phyloP scores from a whole-genome alignment of 2,888 invertebrate genomes.

The Pecten maximus region DNA sequence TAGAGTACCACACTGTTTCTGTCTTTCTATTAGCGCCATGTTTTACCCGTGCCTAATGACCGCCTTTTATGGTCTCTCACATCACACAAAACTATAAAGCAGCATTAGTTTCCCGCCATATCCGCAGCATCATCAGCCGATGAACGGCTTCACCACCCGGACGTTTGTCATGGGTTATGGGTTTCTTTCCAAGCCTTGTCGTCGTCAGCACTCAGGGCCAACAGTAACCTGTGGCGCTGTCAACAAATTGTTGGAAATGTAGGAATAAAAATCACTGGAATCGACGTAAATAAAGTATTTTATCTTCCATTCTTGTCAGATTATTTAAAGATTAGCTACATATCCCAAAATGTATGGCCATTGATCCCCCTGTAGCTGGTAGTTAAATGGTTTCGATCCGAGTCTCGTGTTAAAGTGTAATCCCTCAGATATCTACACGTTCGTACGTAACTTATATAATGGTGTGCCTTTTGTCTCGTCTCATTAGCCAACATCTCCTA shows the following conservation, averaged over 20 bases:
- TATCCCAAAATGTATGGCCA: conserved; percentile 3
- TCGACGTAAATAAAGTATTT: conserved; percentile 14
- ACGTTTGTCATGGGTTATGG: conserved; percentile 3
- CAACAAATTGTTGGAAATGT: not conserved
- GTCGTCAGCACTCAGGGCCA: not conserved
- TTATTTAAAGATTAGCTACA: conserved; percentile 7
- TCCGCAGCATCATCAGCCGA: conserved; percentile 28
- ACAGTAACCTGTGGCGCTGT: not conserved
- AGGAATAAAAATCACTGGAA: conserved; percentile 8
- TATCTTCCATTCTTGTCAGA: conserved; percentile 35
- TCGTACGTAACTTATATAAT: not conserved
- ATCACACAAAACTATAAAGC: conserved; percentile 2
- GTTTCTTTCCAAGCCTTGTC: not conserved
- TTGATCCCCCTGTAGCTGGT: not conserved
- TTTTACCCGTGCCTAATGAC: conserved; percentile 17
- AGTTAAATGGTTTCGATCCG: conserved; percentile 8
- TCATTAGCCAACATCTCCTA: not conserved
- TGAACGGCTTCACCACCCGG: conserved; percentile 19
- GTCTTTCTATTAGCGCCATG: conserved; percentile 2
- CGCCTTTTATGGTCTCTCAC: conserved; percentile 29
- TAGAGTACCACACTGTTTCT: not conserved
- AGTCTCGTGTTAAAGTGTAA: not conserved
- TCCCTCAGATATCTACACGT: conserved; percentile 9
- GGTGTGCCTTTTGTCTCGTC: not conserved
- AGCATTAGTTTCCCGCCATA: conserved; percentile 21